These are phyloP conservation scores for Mallotus villosus DNA, from an alignment of 2,797 vertebrate genomes.

Conservation along the genomic window DNA sequence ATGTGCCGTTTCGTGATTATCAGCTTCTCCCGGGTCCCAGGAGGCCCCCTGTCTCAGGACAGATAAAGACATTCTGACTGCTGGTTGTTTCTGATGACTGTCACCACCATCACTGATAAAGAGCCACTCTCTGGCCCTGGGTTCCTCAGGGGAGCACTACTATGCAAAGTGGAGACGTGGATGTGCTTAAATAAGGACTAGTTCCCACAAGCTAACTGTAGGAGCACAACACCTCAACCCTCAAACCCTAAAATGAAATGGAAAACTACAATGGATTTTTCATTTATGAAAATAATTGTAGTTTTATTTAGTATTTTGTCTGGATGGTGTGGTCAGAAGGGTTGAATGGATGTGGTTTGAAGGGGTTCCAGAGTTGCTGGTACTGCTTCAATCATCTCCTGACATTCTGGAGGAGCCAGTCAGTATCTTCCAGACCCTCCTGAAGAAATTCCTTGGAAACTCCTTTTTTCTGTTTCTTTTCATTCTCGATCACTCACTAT, in stretches of 20 bases:
- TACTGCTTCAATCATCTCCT: background rate
- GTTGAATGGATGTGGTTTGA: too few species aligned
- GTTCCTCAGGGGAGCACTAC: background rate
- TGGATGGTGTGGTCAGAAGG: too few species aligned
- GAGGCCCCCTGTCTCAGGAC: slow-evolving; percentile 54
- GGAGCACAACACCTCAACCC: too few species aligned
- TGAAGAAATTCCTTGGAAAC: background rate
- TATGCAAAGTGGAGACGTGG: background rate
- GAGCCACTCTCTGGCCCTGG: background rate
- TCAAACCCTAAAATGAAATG: too few species aligned
- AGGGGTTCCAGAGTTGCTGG: too few species aligned
- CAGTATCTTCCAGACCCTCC: background rate
- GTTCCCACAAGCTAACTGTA: too few species aligned
- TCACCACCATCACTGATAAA: slow-evolving; percentile 59
- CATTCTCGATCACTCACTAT: too few species aligned
- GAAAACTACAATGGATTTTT: too few species aligned
- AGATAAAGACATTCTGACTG: slow-evolving; percentile 64
- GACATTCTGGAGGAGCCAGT: background rate
- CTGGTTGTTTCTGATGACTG: slow-evolving; percentile 56
- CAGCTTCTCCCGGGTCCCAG: slow-evolving; percentile 43
- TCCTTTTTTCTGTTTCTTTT: background rate
- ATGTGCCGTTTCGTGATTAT: slow-evolving; percentile 68
- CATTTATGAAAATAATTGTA: too few species aligned
- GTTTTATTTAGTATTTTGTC: too few species aligned
- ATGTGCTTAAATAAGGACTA: background rate